Evolutionary conservation across 1,140 invertebrate genomes (phyloP).

Genomic region (Watersipora subatra): DNA sequence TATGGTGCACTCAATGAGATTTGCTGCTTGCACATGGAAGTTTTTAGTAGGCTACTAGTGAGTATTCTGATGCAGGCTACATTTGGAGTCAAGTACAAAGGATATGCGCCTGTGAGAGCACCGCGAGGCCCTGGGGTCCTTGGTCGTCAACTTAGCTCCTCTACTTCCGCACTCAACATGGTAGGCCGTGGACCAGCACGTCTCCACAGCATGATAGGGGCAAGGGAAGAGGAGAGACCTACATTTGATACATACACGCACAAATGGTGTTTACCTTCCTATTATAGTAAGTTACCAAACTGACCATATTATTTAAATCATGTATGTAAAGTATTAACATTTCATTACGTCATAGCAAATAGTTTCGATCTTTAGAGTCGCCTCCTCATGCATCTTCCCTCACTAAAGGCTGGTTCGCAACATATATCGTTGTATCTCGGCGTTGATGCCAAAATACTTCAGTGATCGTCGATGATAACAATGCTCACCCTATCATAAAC

Average conservation of each 20-base stretch:
- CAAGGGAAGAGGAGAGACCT: neutral
- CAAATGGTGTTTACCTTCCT: neutral
- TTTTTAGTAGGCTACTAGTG: neutral
- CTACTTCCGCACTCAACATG: neutral
- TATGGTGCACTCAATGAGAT: neutral
- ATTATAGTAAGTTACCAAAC: too few relatives aligned
- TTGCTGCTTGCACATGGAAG: neutral
- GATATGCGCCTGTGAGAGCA: neutral
- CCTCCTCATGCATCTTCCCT: too few relatives aligned
- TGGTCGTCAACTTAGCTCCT: neutral
- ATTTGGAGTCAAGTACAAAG: neutral
- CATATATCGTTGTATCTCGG: too few relatives aligned
- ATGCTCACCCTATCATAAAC: too few relatives aligned
- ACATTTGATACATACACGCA: neutral
- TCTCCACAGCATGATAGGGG: neutral
- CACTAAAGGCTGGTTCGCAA: too few relatives aligned
- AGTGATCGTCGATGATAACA: too few relatives aligned
- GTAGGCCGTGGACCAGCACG: neutral
- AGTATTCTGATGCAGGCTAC: neutral
- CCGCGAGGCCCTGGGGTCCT: neutral
- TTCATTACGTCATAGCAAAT: too few relatives aligned
- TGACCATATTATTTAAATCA: too few relatives aligned
- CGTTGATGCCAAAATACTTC: too few relatives aligned
- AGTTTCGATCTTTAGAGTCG: too few relatives aligned
- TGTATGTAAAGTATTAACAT: too few relatives aligned